A percentile compares a stretch with the other conserved stretches of the same genome.
These are phyloP conservation scores for Mustela lutreola DNA, from an alignment of 2,113 vertebrate species.

Conservation along the genomic window DNA sequence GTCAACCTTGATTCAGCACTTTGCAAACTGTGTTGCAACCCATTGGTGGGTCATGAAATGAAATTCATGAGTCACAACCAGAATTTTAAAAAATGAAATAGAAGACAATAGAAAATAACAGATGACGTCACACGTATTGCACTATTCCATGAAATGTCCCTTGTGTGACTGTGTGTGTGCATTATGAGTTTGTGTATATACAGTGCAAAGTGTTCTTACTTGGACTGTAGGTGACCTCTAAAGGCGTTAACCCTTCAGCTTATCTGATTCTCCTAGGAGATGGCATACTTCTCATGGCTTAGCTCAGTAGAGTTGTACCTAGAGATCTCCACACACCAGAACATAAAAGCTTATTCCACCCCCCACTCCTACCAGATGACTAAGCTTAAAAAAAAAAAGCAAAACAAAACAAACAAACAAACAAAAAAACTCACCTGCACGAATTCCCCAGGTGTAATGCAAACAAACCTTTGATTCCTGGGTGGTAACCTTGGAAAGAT, in stretches of 20 bases:
- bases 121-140: not conserved
- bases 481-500: not conserved
- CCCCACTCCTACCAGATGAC: slow-evolving; percentile 14
- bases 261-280: slow-evolving; percentile 24
- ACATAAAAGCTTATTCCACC: not conserved
- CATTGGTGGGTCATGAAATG: not conserved
- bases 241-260: not conserved
- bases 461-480: slow-evolving; percentile 57
- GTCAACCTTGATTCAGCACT: slow-evolving; percentile 6
- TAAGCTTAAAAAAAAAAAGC: slow-evolving; percentile 42
- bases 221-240: not conserved
- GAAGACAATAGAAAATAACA: not conserved
- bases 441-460: slow-evolving; percentile 53
- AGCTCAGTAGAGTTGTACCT: not conserved
- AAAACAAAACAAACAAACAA: not conserved
- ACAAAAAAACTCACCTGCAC: not conserved
- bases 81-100: not conserved
- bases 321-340: slow-evolving; percentile 28
- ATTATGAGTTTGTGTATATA: not conserved
- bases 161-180: not conserved
- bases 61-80: slow-evolving; percentile 25
- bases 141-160: not conserved
- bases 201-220: not conserved
- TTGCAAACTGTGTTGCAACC: not conserved
- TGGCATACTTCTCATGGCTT: not conserved